A percentile compares a stretch with the other conserved stretches of the same genome.
Conservation (phyloP, 1,140 invertebrate genomes). For the Drosophila bifasciata region DNA sequence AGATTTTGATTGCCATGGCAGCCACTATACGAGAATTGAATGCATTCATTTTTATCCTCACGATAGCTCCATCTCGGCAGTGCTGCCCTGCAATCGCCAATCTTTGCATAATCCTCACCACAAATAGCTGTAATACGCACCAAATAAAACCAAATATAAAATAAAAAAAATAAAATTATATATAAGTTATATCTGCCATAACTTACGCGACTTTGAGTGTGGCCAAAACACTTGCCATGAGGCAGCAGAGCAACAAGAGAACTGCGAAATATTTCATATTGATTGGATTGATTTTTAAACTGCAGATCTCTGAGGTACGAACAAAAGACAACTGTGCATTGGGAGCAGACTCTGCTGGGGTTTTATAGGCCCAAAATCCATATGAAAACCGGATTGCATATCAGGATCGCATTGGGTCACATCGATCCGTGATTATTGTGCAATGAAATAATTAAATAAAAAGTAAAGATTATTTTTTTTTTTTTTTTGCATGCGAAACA, state of each 20-base stretch:
- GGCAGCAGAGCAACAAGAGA: constrained; percentile 46
- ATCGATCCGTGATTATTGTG: constrained; percentile 5
- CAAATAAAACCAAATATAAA: no score
- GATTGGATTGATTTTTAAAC: not conserved
- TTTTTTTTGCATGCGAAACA: constrained; percentile 22
- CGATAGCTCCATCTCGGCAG: constrained; percentile 48
- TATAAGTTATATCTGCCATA: no score
- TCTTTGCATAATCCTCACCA: constrained; percentile 52
- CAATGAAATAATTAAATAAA: constrained; percentile 50
- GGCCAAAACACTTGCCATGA: constrained; percentile 48
- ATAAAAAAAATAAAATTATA: no score
- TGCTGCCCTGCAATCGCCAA: constrained; percentile 28
- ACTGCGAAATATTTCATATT: constrained; percentile 65
- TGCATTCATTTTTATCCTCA: constrained; percentile 51
- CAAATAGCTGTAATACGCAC: constrained; percentile 43
- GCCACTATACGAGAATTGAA: constrained; percentile 90
- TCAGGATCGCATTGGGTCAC: constrained; percentile 54
- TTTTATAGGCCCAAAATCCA: constrained; percentile 53
- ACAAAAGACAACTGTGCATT: constrained; percentile 45
- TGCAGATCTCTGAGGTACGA: constrained; percentile 6
- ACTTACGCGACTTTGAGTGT: constrained; percentile 65
- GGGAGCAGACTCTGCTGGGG: not conserved
- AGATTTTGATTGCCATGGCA: constrained; percentile 92
- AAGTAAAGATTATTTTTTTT: constrained; percentile 34
- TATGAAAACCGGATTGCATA: constrained; percentile 55